Evolutionary conservation across 1,140 invertebrate genomes (phyloP), one percentile per base, ranked within the genome.

Genomic region (Leptopilina boulardi): DNA sequence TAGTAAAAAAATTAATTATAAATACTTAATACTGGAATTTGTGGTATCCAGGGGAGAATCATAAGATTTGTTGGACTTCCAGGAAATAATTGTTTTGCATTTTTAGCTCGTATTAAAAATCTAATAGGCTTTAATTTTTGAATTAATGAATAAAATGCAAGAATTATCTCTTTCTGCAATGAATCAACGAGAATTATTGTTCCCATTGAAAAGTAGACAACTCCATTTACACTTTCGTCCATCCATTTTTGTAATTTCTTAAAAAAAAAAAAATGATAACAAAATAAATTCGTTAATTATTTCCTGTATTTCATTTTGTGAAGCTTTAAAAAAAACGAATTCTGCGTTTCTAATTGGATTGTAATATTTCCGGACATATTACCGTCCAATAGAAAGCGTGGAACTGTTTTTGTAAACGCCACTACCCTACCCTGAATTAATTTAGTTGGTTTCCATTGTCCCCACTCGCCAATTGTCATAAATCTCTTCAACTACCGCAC

Each of bases 11-110:
- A 13, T n/a, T 47, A 47, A n/a, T 1, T 47, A 4, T 47, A 47
- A 47, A 47, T 84, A 90, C 91, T 91, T 38, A 93, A 79, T 75
- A 93, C 83, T 83, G 92, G 23, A 2, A 71, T 13, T 70, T 84
- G 83, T 5, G 78, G 78, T 72, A 82, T n/a, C 80, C 81, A 83
- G 21, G 76, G 23, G 18, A 80, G 51, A n/a, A 74, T 41, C 19
- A 77, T 73, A 3, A 84, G 76, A 72, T 84, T 85, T 21, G 78
- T 44, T 9, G 80, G 82, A 11, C 83, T 38, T 6, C 78, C 77
- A 13, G 71, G 19, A 18, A 79, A 81, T 18, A 83, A 30, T 5
- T 77, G 47, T 23, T 84, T 23, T 0, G 54, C 71, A 41, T 83
- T 75, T 10, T 73, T 38, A 30, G 79, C 73, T 82, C 80, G 83